phyloP scores from a whole-genome alignment of 1,140 invertebrate genomes.

The Euwallacea similis region DNA sequence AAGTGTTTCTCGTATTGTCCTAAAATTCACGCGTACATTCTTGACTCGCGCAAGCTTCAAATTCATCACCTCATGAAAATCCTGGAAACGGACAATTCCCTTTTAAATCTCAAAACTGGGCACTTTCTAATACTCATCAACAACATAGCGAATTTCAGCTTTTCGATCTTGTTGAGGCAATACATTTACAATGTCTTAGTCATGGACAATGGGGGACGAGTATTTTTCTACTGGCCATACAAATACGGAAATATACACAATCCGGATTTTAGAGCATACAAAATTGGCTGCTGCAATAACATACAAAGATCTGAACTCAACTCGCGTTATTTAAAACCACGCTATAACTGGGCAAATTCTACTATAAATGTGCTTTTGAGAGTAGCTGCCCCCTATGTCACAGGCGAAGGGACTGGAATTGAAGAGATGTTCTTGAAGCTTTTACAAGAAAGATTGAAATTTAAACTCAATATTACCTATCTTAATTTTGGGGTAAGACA shows the following conservation, averaged over 20 bases:
- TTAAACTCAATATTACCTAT: neutral
- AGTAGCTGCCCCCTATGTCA: constrained; percentile 16
- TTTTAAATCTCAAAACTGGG: too few relatives aligned
- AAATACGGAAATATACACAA: constrained; percentile 12
- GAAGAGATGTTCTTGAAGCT: constrained; percentile 6
- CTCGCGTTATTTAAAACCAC: too few relatives aligned
- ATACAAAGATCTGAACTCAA: neutral
- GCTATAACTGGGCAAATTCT: constrained; percentile 5
- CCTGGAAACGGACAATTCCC: too few relatives aligned
- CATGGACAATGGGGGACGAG: neutral
- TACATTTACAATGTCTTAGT: constrained; percentile 5
- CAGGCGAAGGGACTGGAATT: neutral
- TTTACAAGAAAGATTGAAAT: constrained; percentile 1
- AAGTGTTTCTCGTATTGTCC: too few relatives aligned
- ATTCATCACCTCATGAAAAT: too few relatives aligned
- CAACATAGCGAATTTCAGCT: too few relatives aligned
- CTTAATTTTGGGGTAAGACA: constrained; percentile 6
- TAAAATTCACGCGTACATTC: too few relatives aligned
- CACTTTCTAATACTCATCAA: too few relatives aligned
- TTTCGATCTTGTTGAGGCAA: too few relatives aligned
- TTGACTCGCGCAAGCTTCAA: too few relatives aligned
- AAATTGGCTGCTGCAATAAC: constrained; percentile 8
- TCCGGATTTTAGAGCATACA: neutral
- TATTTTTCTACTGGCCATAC: constrained; percentile 14
- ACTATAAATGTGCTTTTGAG: constrained; percentile 8